Base-by-base conservation (phyloP, 2,888 invertebrate species). In the Euphydryas editha region DNA sequence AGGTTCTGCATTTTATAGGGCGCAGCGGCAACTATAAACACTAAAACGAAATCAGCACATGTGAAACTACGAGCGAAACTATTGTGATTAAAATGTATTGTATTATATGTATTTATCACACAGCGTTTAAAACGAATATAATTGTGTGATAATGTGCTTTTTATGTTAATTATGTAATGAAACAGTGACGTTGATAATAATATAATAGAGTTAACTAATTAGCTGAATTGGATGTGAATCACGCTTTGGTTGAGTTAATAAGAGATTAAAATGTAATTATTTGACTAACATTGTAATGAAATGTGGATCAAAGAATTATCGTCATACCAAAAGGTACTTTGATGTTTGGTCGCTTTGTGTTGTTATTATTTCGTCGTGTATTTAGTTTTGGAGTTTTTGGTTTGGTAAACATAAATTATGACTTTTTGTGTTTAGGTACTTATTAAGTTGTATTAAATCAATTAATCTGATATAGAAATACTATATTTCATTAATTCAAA, bases 141-240 rank as follows among this genome's bases (percentile, higher is more conserved):
- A 70, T 67, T 62, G 58, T 47, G 66, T 68, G 71, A 51, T 70
- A 68, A 72, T 70, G 69, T 61, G 62, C 59, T 68, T 71, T 73
- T 72, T 74, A 70, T 74, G 71, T 55, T 72, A 73, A 73, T 71
- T 65, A 67, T 17, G 46, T 69, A 69, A 67, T 69, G 47, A 71
- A 67, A 67, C 56, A 62, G 65, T 70, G 61, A 58, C 68, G 70
- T 67, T 67, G 65, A 65, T 70, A 61, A 70, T 70, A 66, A 65
- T 63, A 64, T 69, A 66, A 69, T 65, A 62, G 65, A 67, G 59
- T 30, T 55, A 30, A 59, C 69, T 73, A 72, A 73, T 70, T 68
- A 68, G 54, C 59, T 49, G 62, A 62, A 70, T 67, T 63, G 42
- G 59, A 65, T 54, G 65, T 69, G 65, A 66, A 69, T 71, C 68